Conservation (phyloP, 64 coral and sea anemone species). For the Stylophora pistillata region DNA sequence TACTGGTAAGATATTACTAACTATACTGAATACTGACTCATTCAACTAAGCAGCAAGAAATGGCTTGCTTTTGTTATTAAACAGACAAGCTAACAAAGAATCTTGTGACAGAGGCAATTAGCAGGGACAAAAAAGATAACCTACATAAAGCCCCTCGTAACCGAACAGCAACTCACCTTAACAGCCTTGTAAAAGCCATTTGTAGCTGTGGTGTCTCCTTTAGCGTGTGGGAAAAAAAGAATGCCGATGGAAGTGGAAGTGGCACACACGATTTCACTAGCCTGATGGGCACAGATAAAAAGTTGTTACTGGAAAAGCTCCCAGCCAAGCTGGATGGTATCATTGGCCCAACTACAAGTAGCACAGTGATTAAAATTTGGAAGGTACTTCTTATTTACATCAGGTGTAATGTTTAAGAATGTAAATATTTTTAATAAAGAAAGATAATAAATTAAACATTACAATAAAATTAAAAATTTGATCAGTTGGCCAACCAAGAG, state of each 20-base stretch:
- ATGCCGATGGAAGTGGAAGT: constrained; percentile 66
- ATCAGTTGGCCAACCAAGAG: no score
- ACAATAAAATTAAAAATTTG: no score
- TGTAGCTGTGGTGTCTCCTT: constrained; percentile 45
- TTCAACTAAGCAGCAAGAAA: no score
- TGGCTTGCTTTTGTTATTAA: no score
- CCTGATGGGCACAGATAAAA: constrained; percentile 71
- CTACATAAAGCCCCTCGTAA: constrained; percentile 11
- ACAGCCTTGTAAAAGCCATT: constrained; percentile 31
- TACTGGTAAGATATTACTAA: no score
- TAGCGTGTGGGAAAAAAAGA: constrained; percentile 62
- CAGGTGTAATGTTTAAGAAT: neutral
- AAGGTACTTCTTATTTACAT: constrained; percentile 15
- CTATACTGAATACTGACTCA: no score
- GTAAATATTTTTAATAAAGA: neutral
- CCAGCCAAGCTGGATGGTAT: constrained; percentile 47
- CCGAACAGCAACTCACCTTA: constrained; percentile 9
- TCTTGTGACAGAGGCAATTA: constrained; percentile 14
- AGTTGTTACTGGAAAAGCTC: constrained; percentile 40
- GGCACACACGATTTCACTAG: constrained; percentile 57
- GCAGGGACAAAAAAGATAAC: constrained; percentile 38
- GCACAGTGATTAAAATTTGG: constrained; percentile 37
- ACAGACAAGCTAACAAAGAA: constrained; percentile 32
- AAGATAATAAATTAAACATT: neutral
- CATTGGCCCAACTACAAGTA: constrained; percentile 36